These are phyloP conservation scores for Liopterus haemorrhoidalis DNA, from an alignment of 2,888 invertebrate species.

Conservation along the genomic window DNA sequence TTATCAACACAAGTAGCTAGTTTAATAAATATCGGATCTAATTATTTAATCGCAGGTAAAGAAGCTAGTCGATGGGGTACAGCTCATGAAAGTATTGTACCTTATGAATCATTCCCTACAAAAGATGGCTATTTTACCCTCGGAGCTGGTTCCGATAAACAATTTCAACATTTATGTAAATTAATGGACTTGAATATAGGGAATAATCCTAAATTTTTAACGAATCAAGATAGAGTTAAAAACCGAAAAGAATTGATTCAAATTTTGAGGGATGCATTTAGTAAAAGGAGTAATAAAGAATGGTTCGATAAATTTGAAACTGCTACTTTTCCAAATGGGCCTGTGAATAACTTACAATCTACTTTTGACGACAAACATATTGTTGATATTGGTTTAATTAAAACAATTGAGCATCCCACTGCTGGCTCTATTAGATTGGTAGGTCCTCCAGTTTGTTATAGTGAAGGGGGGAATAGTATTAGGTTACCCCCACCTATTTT, in stretches of 20 bases:
- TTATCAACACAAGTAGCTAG: conserved; percentile 85
- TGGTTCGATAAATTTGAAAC: conserved; percentile 70
- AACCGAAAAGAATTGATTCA: conserved; percentile 65
- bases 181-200: conserved; percentile 54
- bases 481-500: conserved; percentile 73
- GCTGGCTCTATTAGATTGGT: conserved; percentile 70
- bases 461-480: conserved; percentile 63
- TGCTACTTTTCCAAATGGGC: conserved; percentile 80
- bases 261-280: conserved; percentile 54
- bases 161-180: conserved; percentile 69
- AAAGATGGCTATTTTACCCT: conserved; percentile 78
- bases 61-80: conserved; percentile 85
- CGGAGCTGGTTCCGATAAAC: conserved; percentile 79
- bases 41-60: conserved; percentile 77
- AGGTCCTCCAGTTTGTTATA: conserved; percentile 81
- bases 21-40: conserved; percentile 82
- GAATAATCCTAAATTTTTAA: conserved; percentile 58
- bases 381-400: conserved; percentile 62
- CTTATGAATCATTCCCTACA: conserved; percentile 85
- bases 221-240: conserved; percentile 68
- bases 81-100: conserved; percentile 89
- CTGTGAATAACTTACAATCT: conserved; percentile 78
- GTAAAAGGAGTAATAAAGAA: conserved; percentile 61
- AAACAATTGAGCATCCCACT: conserved; percentile 62
- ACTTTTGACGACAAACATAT: conserved; percentile 88